Percentiles rank a stretch among this genome's conserved stretches.
phyloP scores from a whole-genome alignment of 2,113 vertebrate species.

The Otolemur garnettii region DNA sequence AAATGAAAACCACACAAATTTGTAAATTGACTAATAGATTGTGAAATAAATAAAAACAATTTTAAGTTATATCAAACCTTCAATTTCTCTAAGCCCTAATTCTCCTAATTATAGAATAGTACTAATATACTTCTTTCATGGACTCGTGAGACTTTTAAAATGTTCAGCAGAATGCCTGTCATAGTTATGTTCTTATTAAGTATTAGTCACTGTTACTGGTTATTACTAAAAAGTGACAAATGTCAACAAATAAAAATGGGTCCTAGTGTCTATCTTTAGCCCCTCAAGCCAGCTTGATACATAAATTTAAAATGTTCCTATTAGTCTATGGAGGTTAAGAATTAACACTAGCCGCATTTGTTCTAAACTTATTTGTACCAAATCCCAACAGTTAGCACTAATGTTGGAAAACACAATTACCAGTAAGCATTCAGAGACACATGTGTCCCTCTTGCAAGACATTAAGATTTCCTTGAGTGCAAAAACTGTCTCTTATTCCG shows the following conservation, averaged over 20 bases:
- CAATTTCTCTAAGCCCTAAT: not conserved
- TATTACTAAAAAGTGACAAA: conserved; percentile 11
- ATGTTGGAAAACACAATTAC: not conserved
- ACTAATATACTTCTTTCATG: not conserved
- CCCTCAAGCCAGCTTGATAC: not conserved
- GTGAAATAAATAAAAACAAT: conserved; percentile 19
- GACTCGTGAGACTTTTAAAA: not conserved
- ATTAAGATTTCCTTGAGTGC: not conserved
- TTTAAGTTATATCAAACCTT: conserved; percentile 24
- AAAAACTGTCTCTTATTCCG: not conserved
- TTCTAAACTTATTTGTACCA: conserved; percentile 7
- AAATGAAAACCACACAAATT: conserved; percentile 54
- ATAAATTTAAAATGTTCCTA: not conserved
- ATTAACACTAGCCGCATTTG: not conserved
- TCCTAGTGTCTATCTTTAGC: not conserved
- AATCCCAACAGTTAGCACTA: not conserved
- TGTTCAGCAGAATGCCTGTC: not conserved
- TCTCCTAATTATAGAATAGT: conserved; percentile 25
- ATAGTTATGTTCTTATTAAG: not conserved
- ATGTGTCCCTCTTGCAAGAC: not conserved
- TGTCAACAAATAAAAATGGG: not conserved
- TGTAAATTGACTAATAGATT: conserved; percentile 24
- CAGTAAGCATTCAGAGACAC: not conserved
- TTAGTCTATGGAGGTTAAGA: not conserved
- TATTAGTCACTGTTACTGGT: not conserved